These are phyloP conservation scores for Poeciliopsis paucimaculata DNA, from an alignment of 2,797 vertebrate species.

Conservation along the genomic window DNA sequence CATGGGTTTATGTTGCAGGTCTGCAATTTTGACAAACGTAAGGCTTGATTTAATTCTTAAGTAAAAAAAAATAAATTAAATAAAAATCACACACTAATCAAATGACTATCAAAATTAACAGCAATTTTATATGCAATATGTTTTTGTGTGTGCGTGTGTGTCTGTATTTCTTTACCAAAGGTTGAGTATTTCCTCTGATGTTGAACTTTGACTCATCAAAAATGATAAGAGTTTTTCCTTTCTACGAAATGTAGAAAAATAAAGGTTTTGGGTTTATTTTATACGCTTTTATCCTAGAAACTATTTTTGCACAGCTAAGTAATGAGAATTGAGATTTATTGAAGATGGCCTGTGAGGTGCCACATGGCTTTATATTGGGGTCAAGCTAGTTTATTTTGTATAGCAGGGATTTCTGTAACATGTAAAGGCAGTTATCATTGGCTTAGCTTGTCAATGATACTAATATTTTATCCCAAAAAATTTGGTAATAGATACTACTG, in stretches of 20 bases:
- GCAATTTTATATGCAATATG: neutral
- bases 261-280: neutral
- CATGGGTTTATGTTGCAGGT: neutral
- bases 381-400: neutral
- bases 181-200: neutral
- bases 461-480: neutral
- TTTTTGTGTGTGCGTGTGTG: neutral
- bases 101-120: neutral
- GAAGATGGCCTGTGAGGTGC: neutral
- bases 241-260: neutral
- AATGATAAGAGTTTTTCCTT: neutral
- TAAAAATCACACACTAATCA: neutral
- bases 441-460: neutral
- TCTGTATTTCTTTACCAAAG: neutral
- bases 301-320: neutral
- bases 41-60: neutral
- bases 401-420: neutral
- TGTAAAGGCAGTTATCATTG: neutral
- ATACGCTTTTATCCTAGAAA: neutral
- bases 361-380: neutral
- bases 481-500: neutral
- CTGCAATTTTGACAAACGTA: neutral
- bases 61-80: neutral
- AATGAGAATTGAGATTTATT: neutral
- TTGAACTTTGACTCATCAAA: neutral